phyloP scores from a whole-genome alignment of 1,140 invertebrate genomes.

The Acromyrmex charruanus region DNA sequence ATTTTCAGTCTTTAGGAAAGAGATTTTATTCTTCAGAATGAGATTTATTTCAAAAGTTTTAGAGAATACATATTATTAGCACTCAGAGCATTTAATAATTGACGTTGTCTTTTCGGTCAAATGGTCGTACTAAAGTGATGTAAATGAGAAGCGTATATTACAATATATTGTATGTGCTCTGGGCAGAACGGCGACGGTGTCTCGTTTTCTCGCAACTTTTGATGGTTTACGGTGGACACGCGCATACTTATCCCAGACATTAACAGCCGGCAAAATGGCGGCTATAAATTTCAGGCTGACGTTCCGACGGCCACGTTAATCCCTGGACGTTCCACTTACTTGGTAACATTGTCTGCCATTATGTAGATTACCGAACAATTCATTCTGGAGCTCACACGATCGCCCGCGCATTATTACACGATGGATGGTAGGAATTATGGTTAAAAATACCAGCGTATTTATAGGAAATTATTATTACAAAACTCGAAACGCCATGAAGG shows the following conservation, averaged over 20 bases:
- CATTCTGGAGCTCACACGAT: conserved; percentile 43
- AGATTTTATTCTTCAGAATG: too few species aligned
- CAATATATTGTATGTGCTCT: background rate
- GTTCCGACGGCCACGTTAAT: conserved; percentile 54
- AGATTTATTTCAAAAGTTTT: too few species aligned
- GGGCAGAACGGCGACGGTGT: background rate
- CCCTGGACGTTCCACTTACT: conserved; percentile 57
- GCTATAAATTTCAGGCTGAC: conserved; percentile 53
- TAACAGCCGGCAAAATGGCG: conserved; percentile 60
- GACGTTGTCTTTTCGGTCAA: background rate
- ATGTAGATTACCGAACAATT: conserved; percentile 59
- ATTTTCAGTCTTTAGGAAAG: too few species aligned
- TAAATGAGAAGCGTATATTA: conserved; percentile 11
- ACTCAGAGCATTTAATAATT: background rate
- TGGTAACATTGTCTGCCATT: conserved; percentile 57
- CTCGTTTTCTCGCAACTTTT: conserved; percentile 42
- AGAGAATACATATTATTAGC: background rate
- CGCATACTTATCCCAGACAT: conserved; percentile 48
- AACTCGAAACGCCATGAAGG: background rate
- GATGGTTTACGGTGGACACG: conserved; percentile 17
- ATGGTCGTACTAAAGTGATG: conserved; percentile 1
- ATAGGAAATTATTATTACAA: conserved; percentile 4
- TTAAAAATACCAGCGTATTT: conserved; percentile 6
- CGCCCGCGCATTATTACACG: conserved; percentile 52
- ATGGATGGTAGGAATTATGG: background rate